These are phyloP conservation scores for Heloderma charlesbogerti DNA, from an alignment of 2,113 vertebrate species.

Conservation along the genomic window DNA sequence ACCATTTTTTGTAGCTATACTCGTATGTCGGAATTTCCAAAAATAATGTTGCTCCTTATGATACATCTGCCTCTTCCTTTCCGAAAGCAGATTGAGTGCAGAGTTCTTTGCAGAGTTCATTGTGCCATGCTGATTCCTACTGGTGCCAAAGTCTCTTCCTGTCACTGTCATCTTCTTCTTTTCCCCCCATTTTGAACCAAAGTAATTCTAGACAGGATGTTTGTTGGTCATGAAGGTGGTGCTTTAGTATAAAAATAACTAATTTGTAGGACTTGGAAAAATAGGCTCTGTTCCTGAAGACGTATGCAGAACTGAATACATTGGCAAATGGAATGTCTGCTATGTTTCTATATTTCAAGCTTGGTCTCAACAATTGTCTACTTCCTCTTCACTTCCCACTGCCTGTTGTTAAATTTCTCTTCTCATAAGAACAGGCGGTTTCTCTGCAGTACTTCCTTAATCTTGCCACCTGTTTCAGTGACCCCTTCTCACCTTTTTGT, in stretches of 20 bases:
- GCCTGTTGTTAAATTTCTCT: background rate
- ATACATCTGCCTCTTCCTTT: background rate
- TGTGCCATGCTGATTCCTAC: background rate
- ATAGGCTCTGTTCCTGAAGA: background rate
- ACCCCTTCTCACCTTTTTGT: background rate
- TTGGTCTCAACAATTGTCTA: background rate
- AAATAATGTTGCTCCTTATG: background rate
- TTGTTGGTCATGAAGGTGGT: constrained; percentile 46
- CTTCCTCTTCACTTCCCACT: background rate
- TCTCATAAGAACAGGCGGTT: background rate
- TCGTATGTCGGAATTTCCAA: background rate
- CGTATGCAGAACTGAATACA: background rate
- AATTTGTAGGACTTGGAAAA: background rate
- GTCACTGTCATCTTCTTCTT: constrained; percentile 39
- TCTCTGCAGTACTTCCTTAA: background rate
- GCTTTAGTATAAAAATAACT: constrained; percentile 61
- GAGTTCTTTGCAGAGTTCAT: background rate
- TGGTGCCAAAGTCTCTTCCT: background rate
- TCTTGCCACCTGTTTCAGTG: background rate
- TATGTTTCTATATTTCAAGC: background rate
- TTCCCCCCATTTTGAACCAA: constrained; percentile 13
- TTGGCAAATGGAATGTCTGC: background rate
- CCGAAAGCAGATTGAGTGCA: background rate
- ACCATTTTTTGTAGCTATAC: background rate
- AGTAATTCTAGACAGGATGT: constrained; percentile 64